Percentiles rank a stretch among this genome's conserved stretches.
Evolutionary conservation across 2,797 vertebrate species (phyloP).

Genomic region (Monodelphis domestica): DNA sequence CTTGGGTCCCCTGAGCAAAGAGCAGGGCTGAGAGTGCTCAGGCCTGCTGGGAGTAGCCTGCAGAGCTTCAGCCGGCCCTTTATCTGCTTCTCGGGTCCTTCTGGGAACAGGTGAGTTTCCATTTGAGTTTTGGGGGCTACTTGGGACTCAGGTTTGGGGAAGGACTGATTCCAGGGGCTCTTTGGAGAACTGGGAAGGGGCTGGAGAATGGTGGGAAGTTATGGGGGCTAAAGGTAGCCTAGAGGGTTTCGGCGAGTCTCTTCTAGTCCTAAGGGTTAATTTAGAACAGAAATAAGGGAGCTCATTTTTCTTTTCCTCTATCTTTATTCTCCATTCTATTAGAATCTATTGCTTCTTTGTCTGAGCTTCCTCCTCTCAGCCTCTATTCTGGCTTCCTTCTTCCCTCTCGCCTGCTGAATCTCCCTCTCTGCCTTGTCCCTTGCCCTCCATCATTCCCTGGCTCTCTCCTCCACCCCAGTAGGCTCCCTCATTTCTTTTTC

Average conservation of each 20-base stretch:
- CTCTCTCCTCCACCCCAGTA: neutral
- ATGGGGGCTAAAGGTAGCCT: neutral
- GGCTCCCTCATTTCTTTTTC: neutral
- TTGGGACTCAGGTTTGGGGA: neutral
- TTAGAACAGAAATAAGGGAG: neutral
- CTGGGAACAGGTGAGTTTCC: neutral
- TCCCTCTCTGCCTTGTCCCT: neutral
- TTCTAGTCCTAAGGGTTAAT: neutral
- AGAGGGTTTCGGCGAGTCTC: neutral
- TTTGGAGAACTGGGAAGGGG: neutral
- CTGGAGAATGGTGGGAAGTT: neutral
- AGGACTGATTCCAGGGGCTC: neutral
- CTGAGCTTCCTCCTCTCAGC: neutral
- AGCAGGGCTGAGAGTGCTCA: neutral
- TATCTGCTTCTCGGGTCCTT: neutral
- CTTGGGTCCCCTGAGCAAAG: neutral
- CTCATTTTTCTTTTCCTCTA: neutral
- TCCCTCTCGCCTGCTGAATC: neutral
- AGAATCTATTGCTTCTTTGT: neutral
- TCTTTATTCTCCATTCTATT: neutral
- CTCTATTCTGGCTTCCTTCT: neutral
- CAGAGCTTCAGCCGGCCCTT: neutral
- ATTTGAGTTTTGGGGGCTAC: neutral
- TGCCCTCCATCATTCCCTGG: too few relatives aligned
- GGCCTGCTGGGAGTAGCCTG: neutral